phyloP scores from a whole-genome alignment of 2,113 vertebrate genomes.

The Nycticryphes semicollaris region DNA sequence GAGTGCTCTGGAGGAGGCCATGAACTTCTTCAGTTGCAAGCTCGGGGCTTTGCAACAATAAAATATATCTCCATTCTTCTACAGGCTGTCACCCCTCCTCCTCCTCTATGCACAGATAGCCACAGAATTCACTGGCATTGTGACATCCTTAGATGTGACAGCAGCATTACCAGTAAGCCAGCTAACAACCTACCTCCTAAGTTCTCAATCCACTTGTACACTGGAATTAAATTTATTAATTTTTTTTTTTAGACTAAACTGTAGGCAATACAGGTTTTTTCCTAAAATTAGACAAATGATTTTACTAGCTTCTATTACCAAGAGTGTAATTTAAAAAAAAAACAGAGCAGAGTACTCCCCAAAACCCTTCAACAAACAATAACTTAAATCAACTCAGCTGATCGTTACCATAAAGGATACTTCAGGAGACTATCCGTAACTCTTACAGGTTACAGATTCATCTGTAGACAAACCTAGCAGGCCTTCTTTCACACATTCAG shows the following conservation, averaged over 20 bases:
- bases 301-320: background rate
- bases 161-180: background rate
- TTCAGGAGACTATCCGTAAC: background rate
- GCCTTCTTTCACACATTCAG: background rate
- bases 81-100: background rate
- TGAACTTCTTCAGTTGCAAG: background rate
- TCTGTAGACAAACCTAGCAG: background rate
- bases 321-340: background rate
- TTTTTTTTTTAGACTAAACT: background rate
- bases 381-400: background rate
- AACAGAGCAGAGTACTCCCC: background rate
- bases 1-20: background rate
- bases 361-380: background rate
- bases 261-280: background rate
- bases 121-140: background rate
- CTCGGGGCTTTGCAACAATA: background rate
- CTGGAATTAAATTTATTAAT: background rate
- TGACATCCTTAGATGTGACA: background rate
- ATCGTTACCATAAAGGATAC: background rate
- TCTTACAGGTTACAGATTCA: background rate
- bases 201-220: background rate
- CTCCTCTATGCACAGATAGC: background rate
- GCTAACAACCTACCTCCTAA: background rate
- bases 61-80: background rate
- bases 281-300: background rate